Base-by-base conservation (phyloP, 2,888 invertebrate genomes). In the Galerucella nymphaeae region DNA sequence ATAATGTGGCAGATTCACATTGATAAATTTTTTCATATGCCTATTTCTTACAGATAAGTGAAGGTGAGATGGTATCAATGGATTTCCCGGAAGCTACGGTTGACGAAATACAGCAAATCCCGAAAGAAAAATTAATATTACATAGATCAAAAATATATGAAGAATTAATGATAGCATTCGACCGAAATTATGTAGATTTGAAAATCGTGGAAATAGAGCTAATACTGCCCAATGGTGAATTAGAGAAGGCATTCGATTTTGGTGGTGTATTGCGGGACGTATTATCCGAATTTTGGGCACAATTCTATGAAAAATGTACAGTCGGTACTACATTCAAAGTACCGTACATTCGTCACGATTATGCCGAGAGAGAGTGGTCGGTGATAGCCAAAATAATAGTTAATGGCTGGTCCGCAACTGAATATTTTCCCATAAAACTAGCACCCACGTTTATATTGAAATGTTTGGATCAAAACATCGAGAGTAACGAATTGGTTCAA, bases 351-450 rank as follows among this genome's bases (percentile, higher is more conserved):
- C 58, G 59, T n/a, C 67, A 58, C 23, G 67, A 67, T 30, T 65
- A 65, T 65, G 48, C 11, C 1, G 45, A 65, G 20, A 13, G 16
- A 48, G 45, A 64, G 50, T 64, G 64, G 64, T 16, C 16, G 8
- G 48, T 23, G 6, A 48, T 64, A 18, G 65, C 65, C 6, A 65
- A 41, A 41, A 41, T 42, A 41, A 16, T 41, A 45, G 38, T 61
- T 66, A 61, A 61, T 48, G 9, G 48, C 23, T 14, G 48, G 4
- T 48, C n/a, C n/a, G 4, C n/a, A 48, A 74, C 53, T 70, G 71
- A 62, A 53, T 74, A 74, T 68, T 72, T 74, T 6, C 70, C 70
- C 18, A 65, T 58, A 48, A 42, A 59, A 48, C 38, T 65, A 9
- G 53, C 70, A 18, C 50, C 63, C 38, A 30, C 23, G 23, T 30